Evolutionary conservation across 2,888 invertebrate genomes (phyloP), one percentile per base, ranked within the genome.

Genomic region (Aspidiotus rigidus): DNA sequence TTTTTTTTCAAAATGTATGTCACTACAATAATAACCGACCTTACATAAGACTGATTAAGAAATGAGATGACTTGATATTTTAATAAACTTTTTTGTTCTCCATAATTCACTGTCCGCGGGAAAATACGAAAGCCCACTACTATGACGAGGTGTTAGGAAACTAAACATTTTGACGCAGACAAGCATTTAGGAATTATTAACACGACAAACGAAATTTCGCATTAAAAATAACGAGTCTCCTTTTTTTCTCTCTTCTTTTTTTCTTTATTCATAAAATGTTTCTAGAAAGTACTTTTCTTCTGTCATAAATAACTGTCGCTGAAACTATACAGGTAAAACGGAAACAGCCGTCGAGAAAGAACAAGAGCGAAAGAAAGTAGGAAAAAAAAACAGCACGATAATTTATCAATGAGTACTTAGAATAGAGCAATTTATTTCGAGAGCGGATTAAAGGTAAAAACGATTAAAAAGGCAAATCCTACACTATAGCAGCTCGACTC

Each of bases 381-480:
- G 28, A 13, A 62, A 53, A 62, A 62, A 62, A 62, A 49, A 17
- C 40, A 42, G 16, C 28, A 63, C 64, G 11, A 64, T 64, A 64
- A 64, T 64, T 64, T 64, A 64, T 64, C 64, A 64, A 64, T 64
- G 64, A 64, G 49, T 64, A 64, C 55, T 64, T 64, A 64, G 54
- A 54, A 40, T 64, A 54, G 54, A 64, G 54, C 64, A 64, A 64
- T 64, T 64, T 64, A 64, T 64, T 64, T 64, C 64, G 53, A 64
- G 54, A 64, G 64, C 39, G 64, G 64, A 64, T 64, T 64, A 64
- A 64, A 64, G 54, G 64, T 64, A 64, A 42, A 64, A 63, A 55
- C 64, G 64, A 64, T 64, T 64, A 64, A 64, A 64, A 64, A 64
- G 64, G 64, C 64, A 64, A 64, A 64, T 64, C 64, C 64, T 64